A percentile compares a stretch with the other conserved stretches of the same genome.
Evolutionary conservation across 2,113 vertebrate species (phyloP).

Genomic region (Myocastor coypus): DNA sequence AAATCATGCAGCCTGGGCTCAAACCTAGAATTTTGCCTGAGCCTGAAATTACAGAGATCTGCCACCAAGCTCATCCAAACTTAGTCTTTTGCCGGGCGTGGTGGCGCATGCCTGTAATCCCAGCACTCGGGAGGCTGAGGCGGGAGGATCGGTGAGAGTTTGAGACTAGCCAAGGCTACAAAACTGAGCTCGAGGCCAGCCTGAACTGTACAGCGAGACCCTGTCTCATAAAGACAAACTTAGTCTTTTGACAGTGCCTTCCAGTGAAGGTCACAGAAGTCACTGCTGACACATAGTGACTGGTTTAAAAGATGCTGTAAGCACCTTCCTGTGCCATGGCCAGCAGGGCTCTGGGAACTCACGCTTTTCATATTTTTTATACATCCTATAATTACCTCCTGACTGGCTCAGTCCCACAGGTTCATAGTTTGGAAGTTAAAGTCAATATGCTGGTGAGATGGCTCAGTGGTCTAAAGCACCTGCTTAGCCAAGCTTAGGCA

Average conservation of each 20-base stretch:
- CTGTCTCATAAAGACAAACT: too few species aligned
- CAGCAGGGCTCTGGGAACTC: too few species aligned
- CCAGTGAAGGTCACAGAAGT: not conserved
- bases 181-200: too few species aligned
- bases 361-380: not conserved
- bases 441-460: too few species aligned
- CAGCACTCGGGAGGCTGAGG: too few species aligned
- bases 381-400: not conserved
- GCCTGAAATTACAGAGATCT: not conserved
- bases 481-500: too few species aligned
- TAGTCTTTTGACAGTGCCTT: not conserved
- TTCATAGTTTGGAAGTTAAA: not conserved
- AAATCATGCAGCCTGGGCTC: not conserved
- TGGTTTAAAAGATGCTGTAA: not conserved
- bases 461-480: too few species aligned
- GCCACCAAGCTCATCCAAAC: not conserved
- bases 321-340: not conserved
- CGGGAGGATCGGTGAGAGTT: too few species aligned
- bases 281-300: not conserved
- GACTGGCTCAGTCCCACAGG: not conserved
- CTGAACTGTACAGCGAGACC: too few species aligned
- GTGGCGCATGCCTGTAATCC: too few species aligned
- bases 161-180: too few species aligned
- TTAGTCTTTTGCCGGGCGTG: too few species aligned
- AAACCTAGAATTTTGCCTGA: not conserved